Percentiles rank a stretch among this genome's conserved stretches.
phyloP scores from a whole-genome alignment of 2,888 invertebrate genomes.

The Chrysodeixis includens region DNA sequence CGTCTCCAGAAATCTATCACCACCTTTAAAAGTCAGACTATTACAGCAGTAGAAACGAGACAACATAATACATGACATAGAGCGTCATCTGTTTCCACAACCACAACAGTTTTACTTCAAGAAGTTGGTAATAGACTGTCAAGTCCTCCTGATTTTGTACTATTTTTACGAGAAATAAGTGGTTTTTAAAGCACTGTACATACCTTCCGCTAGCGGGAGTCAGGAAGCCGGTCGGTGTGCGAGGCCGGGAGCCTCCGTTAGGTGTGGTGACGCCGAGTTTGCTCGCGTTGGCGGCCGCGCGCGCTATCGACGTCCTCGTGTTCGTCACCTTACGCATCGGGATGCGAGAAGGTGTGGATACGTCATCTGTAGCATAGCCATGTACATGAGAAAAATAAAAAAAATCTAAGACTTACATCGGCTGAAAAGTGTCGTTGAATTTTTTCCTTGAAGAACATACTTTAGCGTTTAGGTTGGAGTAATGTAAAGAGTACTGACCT shows the following conservation, averaged over 20 bases:
- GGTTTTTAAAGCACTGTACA: constrained; percentile 35
- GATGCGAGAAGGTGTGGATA: constrained; percentile 93
- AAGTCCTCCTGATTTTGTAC: neutral
- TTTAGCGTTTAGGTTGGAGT: no score
- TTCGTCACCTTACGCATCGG: constrained; percentile 93
- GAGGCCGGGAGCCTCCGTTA: constrained; percentile 91
- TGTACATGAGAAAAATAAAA: neutral
- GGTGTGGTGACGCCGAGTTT: constrained; percentile 89
- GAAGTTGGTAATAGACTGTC: no score
- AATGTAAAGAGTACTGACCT: constrained; percentile 84
- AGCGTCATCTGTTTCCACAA: no score
- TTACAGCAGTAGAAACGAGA: no score
- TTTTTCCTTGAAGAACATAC: no score
- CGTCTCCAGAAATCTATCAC: no score
- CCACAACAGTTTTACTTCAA: no score
- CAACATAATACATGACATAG: no score
- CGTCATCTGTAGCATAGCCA: constrained; percentile 89
- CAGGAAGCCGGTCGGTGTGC: constrained; percentile 94
- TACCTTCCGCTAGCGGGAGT: constrained; percentile 95
- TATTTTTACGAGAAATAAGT: constrained; percentile 21
- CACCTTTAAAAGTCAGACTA: no score
- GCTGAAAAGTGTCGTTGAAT: no score
- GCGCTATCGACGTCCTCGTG: constrained; percentile 85
- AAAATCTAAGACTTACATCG: no score
- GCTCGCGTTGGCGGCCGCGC: constrained; percentile 90